Conservation (phyloP, 2,888 invertebrate genomes). For the Ormyrus labotus region DNA sequence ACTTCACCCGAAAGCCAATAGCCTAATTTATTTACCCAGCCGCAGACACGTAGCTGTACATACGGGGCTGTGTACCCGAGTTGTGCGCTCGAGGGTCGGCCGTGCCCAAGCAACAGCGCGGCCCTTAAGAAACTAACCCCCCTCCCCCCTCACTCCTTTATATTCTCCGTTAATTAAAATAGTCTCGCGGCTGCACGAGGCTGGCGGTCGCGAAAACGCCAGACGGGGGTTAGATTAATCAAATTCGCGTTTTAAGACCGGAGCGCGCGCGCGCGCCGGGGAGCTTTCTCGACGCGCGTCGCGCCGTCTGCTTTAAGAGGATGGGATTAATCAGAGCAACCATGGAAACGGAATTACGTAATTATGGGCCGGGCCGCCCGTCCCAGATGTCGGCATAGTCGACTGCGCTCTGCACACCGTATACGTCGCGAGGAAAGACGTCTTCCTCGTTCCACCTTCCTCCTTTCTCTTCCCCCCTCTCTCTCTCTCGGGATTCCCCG, state of each 20-base stretch:
- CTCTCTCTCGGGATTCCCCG: no score
- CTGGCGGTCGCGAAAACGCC: background rate
- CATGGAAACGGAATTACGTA: slow-evolving; percentile 45
- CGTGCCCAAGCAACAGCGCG: no score
- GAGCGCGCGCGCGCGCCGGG: no score
- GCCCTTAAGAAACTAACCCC: no score
- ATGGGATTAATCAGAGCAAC: slow-evolving; percentile 34
- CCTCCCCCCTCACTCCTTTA: background rate
- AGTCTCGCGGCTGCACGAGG: background rate
- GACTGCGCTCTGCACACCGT: no score
- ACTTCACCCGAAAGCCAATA: no score
- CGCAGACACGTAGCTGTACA: no score
- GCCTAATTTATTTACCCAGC: no score
- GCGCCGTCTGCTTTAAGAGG: slow-evolving; percentile 6
- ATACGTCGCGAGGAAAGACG: no score
- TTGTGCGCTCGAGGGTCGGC: no score
- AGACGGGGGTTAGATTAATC: background rate
- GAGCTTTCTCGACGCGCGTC: background rate
- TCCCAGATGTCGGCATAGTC: slow-evolving; percentile 14
- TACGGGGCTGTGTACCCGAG: background rate
- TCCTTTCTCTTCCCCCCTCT: no score
- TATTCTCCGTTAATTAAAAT: slow-evolving; percentile 19
- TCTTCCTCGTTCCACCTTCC: no score
- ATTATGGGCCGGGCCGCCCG: slow-evolving; percentile 24
- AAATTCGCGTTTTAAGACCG: slow-evolving; percentile 18